Percentiles rank a stretch among this genome's conserved stretches.
Conservation (phyloP, 2,888 invertebrate species). For the Ptychoptera contaminata region DNA sequence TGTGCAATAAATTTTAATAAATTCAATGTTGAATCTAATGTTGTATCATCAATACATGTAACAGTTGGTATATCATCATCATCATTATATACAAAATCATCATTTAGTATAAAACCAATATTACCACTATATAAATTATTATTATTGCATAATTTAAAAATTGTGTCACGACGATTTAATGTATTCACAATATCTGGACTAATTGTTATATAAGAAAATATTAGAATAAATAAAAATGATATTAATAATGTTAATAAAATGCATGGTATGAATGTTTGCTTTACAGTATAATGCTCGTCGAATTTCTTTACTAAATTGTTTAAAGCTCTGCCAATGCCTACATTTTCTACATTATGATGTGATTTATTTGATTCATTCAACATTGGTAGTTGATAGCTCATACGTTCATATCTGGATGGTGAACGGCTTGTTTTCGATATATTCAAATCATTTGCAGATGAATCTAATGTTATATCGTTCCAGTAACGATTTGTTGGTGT, state of each 20-base stretch:
- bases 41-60: conserved; percentile 48
- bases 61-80: conserved; percentile 32
- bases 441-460: too few species aligned
- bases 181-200: conserved; percentile 23
- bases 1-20: conserved; percentile 48
- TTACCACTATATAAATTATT: conserved; percentile 9
- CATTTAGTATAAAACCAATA: too few species aligned
- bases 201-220: conserved; percentile 49
- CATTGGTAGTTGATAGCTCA: too few species aligned
- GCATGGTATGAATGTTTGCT: conserved; percentile 39
- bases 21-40: conserved; percentile 44
- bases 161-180: conserved; percentile 29
- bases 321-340: conserved; percentile 25
- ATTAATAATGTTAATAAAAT: conserved; percentile 42
- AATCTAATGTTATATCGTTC: too few species aligned
- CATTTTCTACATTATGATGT: conserved; percentile 10
- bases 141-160: conserved; percentile 41
- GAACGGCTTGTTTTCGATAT: too few species aligned
- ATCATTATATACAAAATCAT: too few species aligned
- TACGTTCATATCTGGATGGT: too few species aligned
- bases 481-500: not conserved
- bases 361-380: too few species aligned
- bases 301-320: conserved; percentile 14
- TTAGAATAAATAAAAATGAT: conserved; percentile 48
- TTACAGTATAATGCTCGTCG: conserved; percentile 19